These are phyloP conservation scores for Nomada fabriciana DNA, from an alignment of 2,888 invertebrate genomes.

Conservation along the genomic window DNA sequence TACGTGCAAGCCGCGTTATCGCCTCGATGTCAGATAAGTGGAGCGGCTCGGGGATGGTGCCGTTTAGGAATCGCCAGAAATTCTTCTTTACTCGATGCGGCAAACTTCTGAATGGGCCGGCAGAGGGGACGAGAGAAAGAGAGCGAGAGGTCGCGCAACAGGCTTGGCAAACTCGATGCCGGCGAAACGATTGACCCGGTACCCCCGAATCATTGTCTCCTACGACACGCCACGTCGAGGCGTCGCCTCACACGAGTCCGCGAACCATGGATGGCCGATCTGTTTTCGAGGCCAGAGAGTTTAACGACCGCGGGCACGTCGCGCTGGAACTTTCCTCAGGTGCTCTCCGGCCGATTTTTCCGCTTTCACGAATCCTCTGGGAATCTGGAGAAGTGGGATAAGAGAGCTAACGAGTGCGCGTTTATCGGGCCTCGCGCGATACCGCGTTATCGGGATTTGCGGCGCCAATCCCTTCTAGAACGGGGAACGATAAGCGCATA, in stretches of 20 bases:
- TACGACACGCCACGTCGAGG: constrained; percentile 4
- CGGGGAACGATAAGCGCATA: too few species aligned
- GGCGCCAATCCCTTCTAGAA: background rate
- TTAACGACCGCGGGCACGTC: background rate
- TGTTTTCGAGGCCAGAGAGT: constrained; percentile 6
- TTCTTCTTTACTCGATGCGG: background rate
- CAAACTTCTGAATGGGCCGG: background rate
- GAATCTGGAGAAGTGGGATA: too few species aligned
- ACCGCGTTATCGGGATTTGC: too few species aligned
- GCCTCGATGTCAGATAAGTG: background rate
- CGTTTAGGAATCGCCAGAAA: background rate
- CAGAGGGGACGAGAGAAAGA: too few species aligned
- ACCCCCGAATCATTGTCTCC: background rate
- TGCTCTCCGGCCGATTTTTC: too few species aligned
- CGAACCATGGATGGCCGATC: background rate
- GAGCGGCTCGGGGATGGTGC: too few species aligned
- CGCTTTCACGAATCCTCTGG: too few species aligned
- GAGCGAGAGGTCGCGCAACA: constrained; percentile 18
- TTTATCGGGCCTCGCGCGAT: too few species aligned
- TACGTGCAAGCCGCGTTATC: background rate
- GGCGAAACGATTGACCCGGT: constrained; percentile 36
- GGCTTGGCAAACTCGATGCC: constrained; percentile 32
- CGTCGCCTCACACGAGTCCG: background rate
- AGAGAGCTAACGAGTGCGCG: too few species aligned
- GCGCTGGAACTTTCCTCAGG: background rate